Evolutionary conservation across 1,140 invertebrate species (phyloP).

Genomic region (Zaprionus camerounensis): DNA sequence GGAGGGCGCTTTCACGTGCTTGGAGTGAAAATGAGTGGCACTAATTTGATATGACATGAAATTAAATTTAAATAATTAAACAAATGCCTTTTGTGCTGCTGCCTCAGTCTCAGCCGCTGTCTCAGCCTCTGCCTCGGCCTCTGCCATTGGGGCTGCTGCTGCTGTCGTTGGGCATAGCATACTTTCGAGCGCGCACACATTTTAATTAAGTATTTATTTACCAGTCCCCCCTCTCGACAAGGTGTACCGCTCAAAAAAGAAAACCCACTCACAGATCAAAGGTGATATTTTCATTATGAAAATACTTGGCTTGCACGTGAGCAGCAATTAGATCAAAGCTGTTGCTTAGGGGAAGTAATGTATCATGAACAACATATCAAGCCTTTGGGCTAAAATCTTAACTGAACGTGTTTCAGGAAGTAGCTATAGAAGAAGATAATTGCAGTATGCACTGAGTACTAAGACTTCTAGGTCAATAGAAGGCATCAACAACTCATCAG

Average conservation of each 20-base stretch:
- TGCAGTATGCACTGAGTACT: too few relatives aligned
- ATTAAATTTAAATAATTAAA: slow-evolving; percentile 83
- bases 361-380: neutral
- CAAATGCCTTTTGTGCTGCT: slow-evolving; percentile 57
- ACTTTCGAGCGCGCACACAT: slow-evolving; percentile 53
- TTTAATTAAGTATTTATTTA: slow-evolving; percentile 43
- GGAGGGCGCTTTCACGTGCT: slow-evolving; percentile 53
- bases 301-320: neutral
- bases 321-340: neutral
- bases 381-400: neutral
- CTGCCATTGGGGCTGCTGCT: neutral
- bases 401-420: neutral
- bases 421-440: too few relatives aligned
- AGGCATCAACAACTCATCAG: too few relatives aligned
- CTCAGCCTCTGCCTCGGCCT: too few relatives aligned
- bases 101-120: neutral
- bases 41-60: slow-evolving; percentile 79
- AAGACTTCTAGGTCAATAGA: too few relatives aligned
- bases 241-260: neutral
- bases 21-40: slow-evolving; percentile 72
- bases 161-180: slow-evolving; percentile 45
- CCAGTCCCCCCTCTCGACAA: neutral
- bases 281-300: neutral
- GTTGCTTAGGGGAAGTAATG: neutral
- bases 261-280: neutral